Evolutionary conservation across 2,888 invertebrate genomes (phyloP), one percentile per base, ranked within the genome.

Genomic region (Philopedon plagiatum): DNA sequence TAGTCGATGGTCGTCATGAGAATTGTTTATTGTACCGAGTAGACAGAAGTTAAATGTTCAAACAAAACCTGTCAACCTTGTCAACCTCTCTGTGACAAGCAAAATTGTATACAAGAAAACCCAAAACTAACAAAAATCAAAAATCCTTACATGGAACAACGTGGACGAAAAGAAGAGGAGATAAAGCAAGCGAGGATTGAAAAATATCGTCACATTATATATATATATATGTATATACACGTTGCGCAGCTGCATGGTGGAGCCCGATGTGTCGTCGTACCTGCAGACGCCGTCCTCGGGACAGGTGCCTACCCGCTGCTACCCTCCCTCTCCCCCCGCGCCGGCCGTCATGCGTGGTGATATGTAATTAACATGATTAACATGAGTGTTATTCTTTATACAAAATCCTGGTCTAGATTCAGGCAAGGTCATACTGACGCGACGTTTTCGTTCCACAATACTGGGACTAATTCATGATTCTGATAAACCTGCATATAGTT

Each of bases 171-270:
- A n/a, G n/a, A n/a, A n/a, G n/a, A n/a, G n/a, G n/a, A n/a, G n/a
- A n/a, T n/a, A n/a, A n/a, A n/a, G n/a, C n/a, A n/a, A n/a, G n/a
- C n/a, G n/a, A n/a, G n/a, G n/a, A n/a, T n/a, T n/a, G n/a, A n/a
- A n/a, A n/a, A n/a, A n/a, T n/a, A n/a, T n/a, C n/a, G n/a, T n/a
- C n/a, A n/a, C n/a, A n/a, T n/a, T n/a, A n/a, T n/a, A n/a, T n/a
- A n/a, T n/a, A n/a, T n/a, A 29, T 4, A 5, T 29, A 29, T 7
- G 29, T 29, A 29, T 29, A 29, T 29, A 95, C 88, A 92, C 94
- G 84, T 90, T 94, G 89, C 92, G 94, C 90, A 94, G 94, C 93
- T 95, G 94, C 91, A 95, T 95, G 95, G 94, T 95, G 92, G 95
- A 95, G 92, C 92, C 92, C 88, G 95, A 95, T 93, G 95, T 95